Evolutionary conservation across 1,140 invertebrate species (phyloP).

Genomic region (Drosophila mayri): DNA sequence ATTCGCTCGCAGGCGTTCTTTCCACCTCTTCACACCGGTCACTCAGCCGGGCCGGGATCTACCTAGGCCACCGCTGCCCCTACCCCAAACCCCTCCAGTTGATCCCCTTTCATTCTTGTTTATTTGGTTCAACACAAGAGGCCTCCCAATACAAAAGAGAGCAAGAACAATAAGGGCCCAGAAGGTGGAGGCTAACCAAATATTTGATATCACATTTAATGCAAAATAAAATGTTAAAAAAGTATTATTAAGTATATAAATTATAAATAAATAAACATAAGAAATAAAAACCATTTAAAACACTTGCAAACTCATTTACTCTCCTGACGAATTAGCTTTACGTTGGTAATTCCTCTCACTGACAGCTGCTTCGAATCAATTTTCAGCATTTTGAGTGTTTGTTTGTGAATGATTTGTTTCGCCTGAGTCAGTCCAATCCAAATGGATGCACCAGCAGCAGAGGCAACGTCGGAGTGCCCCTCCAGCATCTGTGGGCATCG

Average conservation of each 20-base stretch:
- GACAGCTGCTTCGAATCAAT: constrained; percentile 41
- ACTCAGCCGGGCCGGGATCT: constrained; percentile 30
- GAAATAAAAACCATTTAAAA: not conserved
- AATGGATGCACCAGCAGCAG: constrained; percentile 14
- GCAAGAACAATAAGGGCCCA: constrained; percentile 60
- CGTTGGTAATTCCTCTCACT: not conserved
- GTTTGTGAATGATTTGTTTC: constrained; percentile 59
- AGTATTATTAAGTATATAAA: not conserved
- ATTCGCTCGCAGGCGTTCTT: constrained; percentile 64
- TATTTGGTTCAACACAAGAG: constrained; percentile 61
- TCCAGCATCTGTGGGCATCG: constrained; percentile 29
- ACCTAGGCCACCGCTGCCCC: constrained; percentile 16
- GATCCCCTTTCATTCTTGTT: constrained; percentile 52
- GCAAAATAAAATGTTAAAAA: not conserved
- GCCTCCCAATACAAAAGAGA: constrained; percentile 59
- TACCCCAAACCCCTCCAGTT: constrained; percentile 11
- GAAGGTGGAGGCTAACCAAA: constrained; percentile 36
- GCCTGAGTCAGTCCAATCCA: constrained; percentile 14
- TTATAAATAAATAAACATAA: not conserved
- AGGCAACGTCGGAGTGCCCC: constrained; percentile 12
- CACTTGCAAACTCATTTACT: constrained; percentile 8
- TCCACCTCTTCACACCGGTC: constrained; percentile 28
- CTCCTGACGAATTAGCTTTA: not conserved
- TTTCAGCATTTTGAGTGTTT: constrained; percentile 17
- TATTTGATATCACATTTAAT: constrained; percentile 48